Base-by-base conservation (phyloP, 2,888 invertebrate genomes). In the Thumatha senex region DNA sequence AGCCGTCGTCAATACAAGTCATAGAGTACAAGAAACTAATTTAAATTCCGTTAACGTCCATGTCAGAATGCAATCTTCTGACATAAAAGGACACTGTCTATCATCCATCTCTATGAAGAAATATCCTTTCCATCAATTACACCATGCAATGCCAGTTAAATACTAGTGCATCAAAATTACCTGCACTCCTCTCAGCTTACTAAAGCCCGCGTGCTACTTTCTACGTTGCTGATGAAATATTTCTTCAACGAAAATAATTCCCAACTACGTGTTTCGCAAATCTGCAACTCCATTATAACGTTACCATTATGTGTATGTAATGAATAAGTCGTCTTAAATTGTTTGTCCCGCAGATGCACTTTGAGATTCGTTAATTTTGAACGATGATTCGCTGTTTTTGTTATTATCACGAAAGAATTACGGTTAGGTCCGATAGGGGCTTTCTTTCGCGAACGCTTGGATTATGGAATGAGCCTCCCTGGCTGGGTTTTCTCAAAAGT, bases 171-270 rank as follows among this genome's bases (percentile, higher is more conserved):
- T 51, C 51, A 56, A 46, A 48, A 40, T 56, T 56, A 40, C 41
- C 40, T 38, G 33, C 54, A 64, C 52, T 64, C 56, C 55, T 58
- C 45, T 56, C 49, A 43, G 34, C 46, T 44, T 44, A 58, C 53
- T 61, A 54, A 52, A 56, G 61, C 52, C 52, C 29, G 63, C 52
- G 70, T 63, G 70, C 70, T 33, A 70, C 71, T 70, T 70, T 67
- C 70, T 56, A 61, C 47, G 4, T 51, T 69, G 31, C 3, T 31
- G 70, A 47, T 60, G 67, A 63, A 66, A 68, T 49, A 36, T 53
- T 58, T 46, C 48, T 54, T 47, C 51, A 58, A 65, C 56, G 50
- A 53, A 62, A 56, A 48, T 48, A 31, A 40, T 52, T 63, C 53
- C 63, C 56, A 63, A 45, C 33, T 44, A 53, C 18, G 34, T 4